Evolutionary conservation across 2,888 invertebrate genomes (phyloP).

Genomic region (Tupiocoris notatus): DNA sequence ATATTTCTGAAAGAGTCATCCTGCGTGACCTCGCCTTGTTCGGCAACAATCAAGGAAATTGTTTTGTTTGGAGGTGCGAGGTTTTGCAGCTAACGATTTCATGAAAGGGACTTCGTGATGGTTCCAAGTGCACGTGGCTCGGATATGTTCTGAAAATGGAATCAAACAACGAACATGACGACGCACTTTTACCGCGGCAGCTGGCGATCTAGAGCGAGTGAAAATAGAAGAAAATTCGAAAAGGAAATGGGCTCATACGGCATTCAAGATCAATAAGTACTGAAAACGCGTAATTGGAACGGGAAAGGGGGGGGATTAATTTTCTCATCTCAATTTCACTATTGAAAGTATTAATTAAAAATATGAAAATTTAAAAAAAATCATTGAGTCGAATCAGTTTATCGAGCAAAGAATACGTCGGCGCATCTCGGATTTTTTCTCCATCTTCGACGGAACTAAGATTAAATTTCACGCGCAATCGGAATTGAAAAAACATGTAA

Average conservation of each 20-base stretch:
- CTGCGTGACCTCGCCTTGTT: constrained; percentile 26
- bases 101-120: constrained; percentile 1
- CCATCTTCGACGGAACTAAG: no score
- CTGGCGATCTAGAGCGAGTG: neutral
- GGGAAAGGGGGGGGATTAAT: no score
- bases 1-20: constrained; percentile 6
- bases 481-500: no score
- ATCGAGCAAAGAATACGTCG: no score
- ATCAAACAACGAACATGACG: constrained; percentile 21
- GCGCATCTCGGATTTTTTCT: no score
- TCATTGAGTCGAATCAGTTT: no score
- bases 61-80: neutral
- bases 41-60: constrained; percentile 22
- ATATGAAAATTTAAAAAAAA: no score
- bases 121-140: constrained; percentile 7
- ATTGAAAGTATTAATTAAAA: no score
- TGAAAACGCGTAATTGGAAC: no score
- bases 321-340: no score
- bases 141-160: constrained; percentile 9
- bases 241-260: neutral
- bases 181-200: neutral
- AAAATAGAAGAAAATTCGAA: neutral
- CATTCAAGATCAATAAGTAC: neutral
- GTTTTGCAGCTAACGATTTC: neutral
- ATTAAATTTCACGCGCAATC: no score